Evolutionary conservation across 1,140 invertebrate species (phyloP).

Genomic region (Zaprionus capensis): DNA sequence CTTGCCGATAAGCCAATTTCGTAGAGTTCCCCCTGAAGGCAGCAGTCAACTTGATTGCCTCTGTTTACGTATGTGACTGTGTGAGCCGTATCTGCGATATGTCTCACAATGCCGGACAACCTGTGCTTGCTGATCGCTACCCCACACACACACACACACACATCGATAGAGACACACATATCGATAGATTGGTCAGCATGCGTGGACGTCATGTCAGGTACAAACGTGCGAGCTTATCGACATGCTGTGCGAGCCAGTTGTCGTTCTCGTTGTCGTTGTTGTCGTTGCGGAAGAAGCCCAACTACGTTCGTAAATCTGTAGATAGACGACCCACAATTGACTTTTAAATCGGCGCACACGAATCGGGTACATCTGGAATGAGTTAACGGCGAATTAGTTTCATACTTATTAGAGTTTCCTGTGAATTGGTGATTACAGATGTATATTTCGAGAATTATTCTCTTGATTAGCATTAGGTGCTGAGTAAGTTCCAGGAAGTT

Average conservation of each 20-base stretch:
- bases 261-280: neutral
- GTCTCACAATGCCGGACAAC: conserved; percentile 56
- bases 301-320: conserved; percentile 6
- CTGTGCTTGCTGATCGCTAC: conserved; percentile 22
- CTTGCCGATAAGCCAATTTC: conserved; percentile 50
- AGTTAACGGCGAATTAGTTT: neutral
- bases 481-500: neutral
- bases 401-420: neutral
- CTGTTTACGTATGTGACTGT: conserved; percentile 1
- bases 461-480: neutral
- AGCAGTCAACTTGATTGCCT: conserved; percentile 28
- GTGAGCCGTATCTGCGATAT: conserved; percentile 66
- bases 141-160: neutral
- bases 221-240: conserved; percentile 65
- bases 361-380: neutral
- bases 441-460: neutral
- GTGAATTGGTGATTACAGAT: neutral
- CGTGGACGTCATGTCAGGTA: conserved; percentile 68
- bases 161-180: conserved; percentile 5
- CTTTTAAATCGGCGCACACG: conserved; percentile 8
- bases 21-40: conserved; percentile 19
- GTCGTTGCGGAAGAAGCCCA: conserved; percentile 15
- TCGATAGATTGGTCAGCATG: conserved; percentile 53
- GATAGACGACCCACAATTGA: conserved; percentile 20
- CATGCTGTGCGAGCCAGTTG: neutral